phyloP scores from a whole-genome alignment of 2,888 invertebrate genomes.

The Lampropteryx suffumata region DNA sequence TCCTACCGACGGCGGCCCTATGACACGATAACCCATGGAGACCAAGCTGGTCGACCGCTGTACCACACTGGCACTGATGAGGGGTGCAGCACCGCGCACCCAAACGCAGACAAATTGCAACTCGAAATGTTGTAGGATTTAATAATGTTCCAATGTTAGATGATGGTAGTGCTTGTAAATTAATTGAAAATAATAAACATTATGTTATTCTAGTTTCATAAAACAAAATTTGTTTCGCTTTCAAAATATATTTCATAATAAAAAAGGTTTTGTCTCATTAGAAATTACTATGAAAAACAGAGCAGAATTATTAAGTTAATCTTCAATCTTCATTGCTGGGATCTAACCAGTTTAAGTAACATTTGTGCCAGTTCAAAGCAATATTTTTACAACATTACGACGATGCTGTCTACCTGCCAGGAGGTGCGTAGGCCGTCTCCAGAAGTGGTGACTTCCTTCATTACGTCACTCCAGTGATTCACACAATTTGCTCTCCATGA shows the following conservation, averaged over 20 bases:
- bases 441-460: constrained; percentile 75
- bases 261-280: constrained; percentile 28
- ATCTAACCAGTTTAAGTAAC: constrained; percentile 51
- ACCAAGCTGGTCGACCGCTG: too few relatives aligned
- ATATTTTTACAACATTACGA: constrained; percentile 57
- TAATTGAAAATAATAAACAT: constrained; percentile 4
- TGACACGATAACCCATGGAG: too few relatives aligned
- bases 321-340: constrained; percentile 45
- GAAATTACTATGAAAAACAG: constrained; percentile 40
- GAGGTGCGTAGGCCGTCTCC: constrained; percentile 66
- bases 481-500: constrained; percentile 58
- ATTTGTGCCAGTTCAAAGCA: constrained; percentile 53
- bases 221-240: constrained; percentile 20
- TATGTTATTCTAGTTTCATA: constrained; percentile 11
- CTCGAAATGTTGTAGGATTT: too few relatives aligned
- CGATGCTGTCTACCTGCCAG: constrained; percentile 50
- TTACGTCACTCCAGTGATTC: constrained; percentile 76
- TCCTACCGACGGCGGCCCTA: too few relatives aligned
- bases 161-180: too few relatives aligned
- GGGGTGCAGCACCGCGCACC: too few relatives aligned
- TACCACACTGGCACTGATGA: too few relatives aligned
- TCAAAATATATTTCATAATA: constrained; percentile 24
- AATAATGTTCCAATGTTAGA: too few relatives aligned
- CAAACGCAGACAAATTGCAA: too few relatives aligned
- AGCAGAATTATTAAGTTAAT: constrained; percentile 49